These are phyloP conservation scores for Anolis apletophallus DNA, from an alignment of 2,797 vertebrate genomes.

Conservation along the genomic window DNA sequence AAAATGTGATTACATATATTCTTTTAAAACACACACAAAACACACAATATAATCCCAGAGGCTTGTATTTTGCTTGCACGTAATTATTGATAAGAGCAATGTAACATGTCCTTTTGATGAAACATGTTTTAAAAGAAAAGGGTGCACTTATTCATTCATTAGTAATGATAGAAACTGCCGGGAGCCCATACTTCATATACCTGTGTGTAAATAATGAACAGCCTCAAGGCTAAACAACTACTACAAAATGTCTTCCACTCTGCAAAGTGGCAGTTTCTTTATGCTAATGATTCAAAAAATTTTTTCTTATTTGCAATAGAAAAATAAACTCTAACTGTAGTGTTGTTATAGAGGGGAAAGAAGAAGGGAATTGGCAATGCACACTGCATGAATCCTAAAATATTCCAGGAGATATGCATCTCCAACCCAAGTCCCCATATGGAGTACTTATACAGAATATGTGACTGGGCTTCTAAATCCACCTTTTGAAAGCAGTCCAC, in stretches of 20 bases:
- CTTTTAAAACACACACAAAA: constrained; percentile 32
- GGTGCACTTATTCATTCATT: constrained; percentile 67
- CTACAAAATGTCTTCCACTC: constrained; percentile 55
- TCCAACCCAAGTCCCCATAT: neutral
- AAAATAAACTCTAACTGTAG: constrained; percentile 15
- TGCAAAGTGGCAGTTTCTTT: constrained; percentile 64
- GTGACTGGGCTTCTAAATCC: neutral
- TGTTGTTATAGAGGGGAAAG: neutral
- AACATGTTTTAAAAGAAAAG: constrained; percentile 52
- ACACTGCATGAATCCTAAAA: neutral
- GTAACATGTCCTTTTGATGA: constrained; percentile 62
- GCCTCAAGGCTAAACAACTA: constrained; percentile 67
- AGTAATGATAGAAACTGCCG: constrained; percentile 69
- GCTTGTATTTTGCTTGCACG: constrained; percentile 62
- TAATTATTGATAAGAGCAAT: constrained; percentile 74
- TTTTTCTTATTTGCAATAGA: constrained; percentile 26
- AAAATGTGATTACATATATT: constrained; percentile 55
- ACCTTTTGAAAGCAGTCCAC: neutral
- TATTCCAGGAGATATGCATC: neutral
- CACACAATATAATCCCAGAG: constrained; percentile 48
- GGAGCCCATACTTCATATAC: constrained; percentile 65
- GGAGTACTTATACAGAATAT: neutral
- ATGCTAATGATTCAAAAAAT: constrained; percentile 70
- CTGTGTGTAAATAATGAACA: constrained; percentile 65
- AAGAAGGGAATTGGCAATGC: neutral